Percentiles rank a stretch among this genome's conserved stretches.
Evolutionary conservation across 2,113 vertebrate species (phyloP).

Genomic region (Lycaon pictus): DNA sequence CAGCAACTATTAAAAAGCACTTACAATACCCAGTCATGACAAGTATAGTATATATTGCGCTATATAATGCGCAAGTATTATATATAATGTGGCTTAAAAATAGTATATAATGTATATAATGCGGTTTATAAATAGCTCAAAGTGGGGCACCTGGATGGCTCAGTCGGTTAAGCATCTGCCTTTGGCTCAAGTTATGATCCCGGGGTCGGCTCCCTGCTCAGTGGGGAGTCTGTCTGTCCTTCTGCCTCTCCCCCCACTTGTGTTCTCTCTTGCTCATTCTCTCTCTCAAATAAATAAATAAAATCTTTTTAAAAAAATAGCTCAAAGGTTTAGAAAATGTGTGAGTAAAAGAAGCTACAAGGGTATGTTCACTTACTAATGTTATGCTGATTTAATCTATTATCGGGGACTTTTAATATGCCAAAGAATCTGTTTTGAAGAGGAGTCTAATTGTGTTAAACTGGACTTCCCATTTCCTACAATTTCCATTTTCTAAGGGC

Average conservation of each 20-base stretch:
- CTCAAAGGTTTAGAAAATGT: slow-evolving; percentile 23
- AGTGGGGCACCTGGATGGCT: too few relatives aligned
- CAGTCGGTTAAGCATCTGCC: too few relatives aligned
- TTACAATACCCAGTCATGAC: not conserved
- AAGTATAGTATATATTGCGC: not conserved
- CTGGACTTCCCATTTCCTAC: not conserved
- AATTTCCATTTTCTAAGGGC: not conserved
- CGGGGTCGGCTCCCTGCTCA: too few relatives aligned
- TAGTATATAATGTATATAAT: too few relatives aligned
- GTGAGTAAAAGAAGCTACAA: not conserved
- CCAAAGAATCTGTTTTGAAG: not conserved
- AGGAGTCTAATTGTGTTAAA: not conserved
- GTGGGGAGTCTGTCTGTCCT: too few relatives aligned
- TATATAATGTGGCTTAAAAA: too few relatives aligned
- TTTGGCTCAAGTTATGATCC: too few relatives aligned
- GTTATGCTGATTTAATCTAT: not conserved
- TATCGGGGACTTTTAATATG: not conserved
- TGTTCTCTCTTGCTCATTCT: too few relatives aligned
- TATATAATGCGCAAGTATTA: too few relatives aligned
- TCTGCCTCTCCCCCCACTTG: too few relatives aligned
- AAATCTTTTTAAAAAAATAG: not conserved
- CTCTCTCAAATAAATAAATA: too few relatives aligned
- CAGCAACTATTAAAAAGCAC: not conserved
- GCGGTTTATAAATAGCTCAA: too few relatives aligned
- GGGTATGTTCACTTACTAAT: not conserved